Evolutionary conservation across 1,140 invertebrate species (phyloP), one percentile per base, ranked within the genome.

Genomic region (Latrodectus geometricus): DNA sequence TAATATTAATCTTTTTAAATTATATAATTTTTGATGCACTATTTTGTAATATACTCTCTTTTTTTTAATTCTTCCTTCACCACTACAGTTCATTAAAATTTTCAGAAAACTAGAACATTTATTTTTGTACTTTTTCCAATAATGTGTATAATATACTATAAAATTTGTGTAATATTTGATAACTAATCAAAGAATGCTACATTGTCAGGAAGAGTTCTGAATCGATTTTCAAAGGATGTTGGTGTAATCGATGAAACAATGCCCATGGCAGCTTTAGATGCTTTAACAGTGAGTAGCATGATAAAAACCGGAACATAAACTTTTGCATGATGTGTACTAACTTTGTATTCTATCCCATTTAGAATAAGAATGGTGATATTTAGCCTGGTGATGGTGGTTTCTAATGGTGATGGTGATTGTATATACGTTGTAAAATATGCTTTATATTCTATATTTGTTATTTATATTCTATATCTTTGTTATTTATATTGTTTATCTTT

Each of bases 261-360:
- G 56, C 96, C 97, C 65, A 92, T 92, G 83, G 93, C 94, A 5
- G 93, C 95, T 74, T 92, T 96, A 84, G 96, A 98, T 74, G n/a
- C 79, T 8, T 17, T 77, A 20, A 83, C 65, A 50, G 86, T 87
- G 77, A 87, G 86, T 87, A 86, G 48, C 50, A 81, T 69, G 54
- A 4, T 11, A 12, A 79, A 48, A 4, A 82, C 35, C 20, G 0
- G 1, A 17, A 11, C 48, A 35, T 8, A 61, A 72, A 56, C 50
- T 54, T 74, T 66, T 84, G 81, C 72, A 84, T 84, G 81, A 86
- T 65, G n/a, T 78, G 66, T 72, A 61, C 20, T 54, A 70, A 56
- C 76, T 61, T 61, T 61, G 54, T 61, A 61, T 61, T 14, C 54
- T 61, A 14, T 61, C 54, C 17, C 17, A 3, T 17, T 61, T 61